phyloP scores from a whole-genome alignment of 2,113 vertebrate genomes.

The Orthonyx spaldingii region DNA sequence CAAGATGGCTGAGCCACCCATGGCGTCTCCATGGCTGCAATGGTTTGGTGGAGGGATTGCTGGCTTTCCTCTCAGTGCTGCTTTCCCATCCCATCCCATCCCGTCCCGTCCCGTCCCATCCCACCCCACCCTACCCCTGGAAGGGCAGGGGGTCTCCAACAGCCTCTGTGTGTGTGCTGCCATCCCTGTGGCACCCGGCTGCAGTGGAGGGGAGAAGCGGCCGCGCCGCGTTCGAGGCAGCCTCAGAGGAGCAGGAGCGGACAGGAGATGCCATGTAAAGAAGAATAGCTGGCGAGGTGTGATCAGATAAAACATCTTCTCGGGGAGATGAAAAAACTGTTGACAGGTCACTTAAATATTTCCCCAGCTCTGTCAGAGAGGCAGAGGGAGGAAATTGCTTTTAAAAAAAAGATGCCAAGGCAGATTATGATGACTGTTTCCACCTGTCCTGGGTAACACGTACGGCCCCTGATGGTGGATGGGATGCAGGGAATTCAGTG shows the following conservation, averaged over 20 bases:
- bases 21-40: rapidly evolving
- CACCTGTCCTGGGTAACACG: background rate
- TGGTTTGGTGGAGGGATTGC: background rate
- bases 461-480: background rate
- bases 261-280: background rate
- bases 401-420: conserved; percentile 24
- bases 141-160: background rate
- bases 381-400: conserved; percentile 60
- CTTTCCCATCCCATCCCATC: background rate
- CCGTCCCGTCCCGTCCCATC: background rate
- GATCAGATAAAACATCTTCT: conserved; percentile 54
- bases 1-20: rapidly evolving
- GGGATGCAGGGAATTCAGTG: background rate
- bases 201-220: background rate
- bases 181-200: rapidly evolving
- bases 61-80: background rate
- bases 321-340: background rate
- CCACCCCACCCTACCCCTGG: background rate
- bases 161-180: background rate
- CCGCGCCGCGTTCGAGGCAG: rapidly evolving
- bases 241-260: background rate
- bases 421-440: conserved; percentile 48
- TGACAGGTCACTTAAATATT: conserved; percentile 63
- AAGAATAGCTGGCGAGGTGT: background rate
- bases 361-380: conserved; percentile 38